phyloP scores from a whole-genome alignment of 2,797 vertebrate species.

The Esox lucius region DNA sequence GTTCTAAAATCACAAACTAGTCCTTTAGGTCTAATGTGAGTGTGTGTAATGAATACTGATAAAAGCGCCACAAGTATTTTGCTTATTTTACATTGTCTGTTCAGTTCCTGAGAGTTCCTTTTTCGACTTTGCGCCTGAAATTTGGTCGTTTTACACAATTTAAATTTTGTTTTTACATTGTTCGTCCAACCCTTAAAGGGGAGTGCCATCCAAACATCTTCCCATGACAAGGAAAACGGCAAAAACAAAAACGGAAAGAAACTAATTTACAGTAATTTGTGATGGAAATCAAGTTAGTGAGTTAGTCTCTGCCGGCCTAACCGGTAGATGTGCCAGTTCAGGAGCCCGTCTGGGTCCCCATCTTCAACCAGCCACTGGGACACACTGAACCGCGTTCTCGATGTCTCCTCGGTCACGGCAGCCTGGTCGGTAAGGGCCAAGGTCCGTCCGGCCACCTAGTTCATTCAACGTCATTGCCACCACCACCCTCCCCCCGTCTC shows the following conservation, averaged over 20 bases:
- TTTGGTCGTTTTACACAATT: conserved; percentile 71
- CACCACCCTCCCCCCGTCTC: background rate
- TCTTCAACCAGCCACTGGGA: conserved; percentile 18
- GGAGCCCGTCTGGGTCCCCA: conserved; percentile 44
- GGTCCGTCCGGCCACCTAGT: conserved; percentile 25
- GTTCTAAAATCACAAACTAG: no score
- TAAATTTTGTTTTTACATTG: conserved; percentile 20
- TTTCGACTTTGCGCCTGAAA: conserved; percentile 53
- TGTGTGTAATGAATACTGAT: conserved; percentile 9
- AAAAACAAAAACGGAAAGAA: conserved; percentile 41
- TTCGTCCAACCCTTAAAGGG: conserved; percentile 43
- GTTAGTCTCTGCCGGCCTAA: conserved; percentile 38
- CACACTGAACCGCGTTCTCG: conserved; percentile 40
- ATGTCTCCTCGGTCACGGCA: conserved; percentile 46
- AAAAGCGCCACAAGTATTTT: conserved; percentile 22
- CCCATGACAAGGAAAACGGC: conserved; percentile 47
- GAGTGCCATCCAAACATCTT: conserved; percentile 33
- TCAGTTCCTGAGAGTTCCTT: conserved; percentile 65
- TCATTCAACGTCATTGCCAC: conserved; percentile 39
- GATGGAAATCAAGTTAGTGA: conserved; percentile 59
- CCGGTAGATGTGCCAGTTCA: conserved; percentile 43
- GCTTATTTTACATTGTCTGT: conserved; percentile 30
- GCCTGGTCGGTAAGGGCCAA: conserved; percentile 40
- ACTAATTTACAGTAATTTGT: conserved; percentile 62
- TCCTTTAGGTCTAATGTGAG: no score